Percentiles rank a stretch among this genome's conserved stretches.
Evolutionary conservation across 2,113 vertebrate genomes (phyloP).

Genomic region (Elgaria multicarinata): DNA sequence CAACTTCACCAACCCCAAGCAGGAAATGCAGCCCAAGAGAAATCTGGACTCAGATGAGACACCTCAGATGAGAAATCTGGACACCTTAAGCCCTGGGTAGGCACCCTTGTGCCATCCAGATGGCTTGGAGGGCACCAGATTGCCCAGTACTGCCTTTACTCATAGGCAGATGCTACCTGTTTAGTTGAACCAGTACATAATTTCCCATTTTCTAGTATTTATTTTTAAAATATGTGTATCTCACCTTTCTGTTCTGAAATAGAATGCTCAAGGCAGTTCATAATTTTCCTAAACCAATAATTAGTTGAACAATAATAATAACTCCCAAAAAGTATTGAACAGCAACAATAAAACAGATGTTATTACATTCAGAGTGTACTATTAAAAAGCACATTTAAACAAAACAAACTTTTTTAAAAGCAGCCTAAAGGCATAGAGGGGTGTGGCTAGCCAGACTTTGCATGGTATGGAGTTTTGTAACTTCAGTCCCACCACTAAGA

Average conservation of each 20-base stretch:
- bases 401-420: not conserved
- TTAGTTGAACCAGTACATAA: not conserved
- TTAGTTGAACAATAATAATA: not conserved
- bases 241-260: not conserved
- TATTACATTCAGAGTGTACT: not conserved
- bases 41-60: too few relatives aligned
- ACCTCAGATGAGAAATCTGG: too few relatives aligned
- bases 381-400: not conserved
- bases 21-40: not conserved
- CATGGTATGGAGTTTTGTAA: not conserved
- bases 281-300: not conserved
- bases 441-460: not conserved
- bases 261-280: not conserved
- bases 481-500: not conserved
- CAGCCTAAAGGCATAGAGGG: not conserved
- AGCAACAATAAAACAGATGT: not conserved
- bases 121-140: too few relatives aligned
- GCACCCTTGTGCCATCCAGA: too few relatives aligned
- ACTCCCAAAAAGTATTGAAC: not conserved
- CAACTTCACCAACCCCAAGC: too few relatives aligned
- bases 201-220: not conserved
- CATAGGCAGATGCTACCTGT: not conserved
- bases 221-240: not conserved
- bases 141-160: too few relatives aligned
- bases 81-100: not conserved